Evolutionary conservation across 2,113 vertebrate genomes (phyloP).

Genomic region (Gymnorhina tibicen): DNA sequence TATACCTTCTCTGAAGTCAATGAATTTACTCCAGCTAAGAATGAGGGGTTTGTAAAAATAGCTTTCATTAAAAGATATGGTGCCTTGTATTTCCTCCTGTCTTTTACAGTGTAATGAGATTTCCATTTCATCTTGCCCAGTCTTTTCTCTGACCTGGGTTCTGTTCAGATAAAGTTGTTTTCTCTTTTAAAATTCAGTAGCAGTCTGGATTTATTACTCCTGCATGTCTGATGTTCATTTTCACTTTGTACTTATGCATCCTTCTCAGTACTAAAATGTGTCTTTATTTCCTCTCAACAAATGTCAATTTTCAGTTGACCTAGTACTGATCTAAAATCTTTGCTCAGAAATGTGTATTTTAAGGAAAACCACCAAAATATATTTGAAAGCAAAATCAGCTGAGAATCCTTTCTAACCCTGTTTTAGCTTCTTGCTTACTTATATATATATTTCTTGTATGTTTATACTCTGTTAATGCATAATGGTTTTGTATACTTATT

Average conservation of each 20-base stretch:
- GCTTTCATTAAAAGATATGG: not conserved
- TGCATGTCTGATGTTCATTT: not conserved
- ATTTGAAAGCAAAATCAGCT: not conserved
- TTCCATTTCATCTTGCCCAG: not conserved
- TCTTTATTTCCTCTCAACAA: not conserved
- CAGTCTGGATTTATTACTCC: not conserved
- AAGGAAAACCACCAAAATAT: not conserved
- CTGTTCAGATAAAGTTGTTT: not conserved
- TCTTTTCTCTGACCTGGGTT: not conserved
- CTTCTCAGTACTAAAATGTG: not conserved
- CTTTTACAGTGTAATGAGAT: not conserved
- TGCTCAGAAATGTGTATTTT: not conserved
- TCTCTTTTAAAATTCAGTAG: not conserved
- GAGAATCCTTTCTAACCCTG: not conserved
- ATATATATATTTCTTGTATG: not conserved
- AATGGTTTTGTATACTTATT: not conserved
- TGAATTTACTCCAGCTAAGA: not conserved
- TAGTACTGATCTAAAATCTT: not conserved
- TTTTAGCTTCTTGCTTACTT: not conserved
- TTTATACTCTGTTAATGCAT: not conserved
- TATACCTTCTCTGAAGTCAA: not conserved
- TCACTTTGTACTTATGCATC: not conserved
- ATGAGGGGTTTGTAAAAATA: not conserved
- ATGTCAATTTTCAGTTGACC: not conserved
- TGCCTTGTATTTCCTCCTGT: not conserved